Evolutionary conservation across 2,113 vertebrate species (phyloP).

Genomic region (Pitta sordida): DNA sequence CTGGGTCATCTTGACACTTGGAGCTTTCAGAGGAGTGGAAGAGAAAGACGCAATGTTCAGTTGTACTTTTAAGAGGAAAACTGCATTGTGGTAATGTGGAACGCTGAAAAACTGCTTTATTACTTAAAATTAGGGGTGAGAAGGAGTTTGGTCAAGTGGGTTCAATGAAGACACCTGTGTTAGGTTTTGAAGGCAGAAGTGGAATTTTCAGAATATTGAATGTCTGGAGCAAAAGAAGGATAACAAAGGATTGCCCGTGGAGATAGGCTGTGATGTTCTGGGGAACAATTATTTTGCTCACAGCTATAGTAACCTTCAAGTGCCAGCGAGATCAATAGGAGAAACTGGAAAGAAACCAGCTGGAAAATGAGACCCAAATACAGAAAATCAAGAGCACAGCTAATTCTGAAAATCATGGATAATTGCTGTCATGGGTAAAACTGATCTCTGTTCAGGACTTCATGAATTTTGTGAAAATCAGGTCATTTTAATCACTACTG

Average conservation of each 20-base stretch:
- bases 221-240: background rate
- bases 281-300: background rate
- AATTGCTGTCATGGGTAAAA: background rate
- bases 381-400: background rate
- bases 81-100: background rate
- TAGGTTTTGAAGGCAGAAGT: background rate
- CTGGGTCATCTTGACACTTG: background rate
- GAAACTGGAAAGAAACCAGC: background rate
- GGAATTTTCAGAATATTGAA: background rate
- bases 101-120: background rate
- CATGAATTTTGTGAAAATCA: background rate
- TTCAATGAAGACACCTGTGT: background rate
- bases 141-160: background rate
- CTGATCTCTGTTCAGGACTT: background rate
- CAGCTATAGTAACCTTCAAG: background rate
- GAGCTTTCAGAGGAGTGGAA: background rate
- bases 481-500: background rate
- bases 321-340: background rate
- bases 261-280: background rate
- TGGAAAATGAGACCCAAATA: background rate
- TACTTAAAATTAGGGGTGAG: background rate
- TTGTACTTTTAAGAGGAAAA: background rate
- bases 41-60: background rate
- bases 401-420: background rate
- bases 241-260: background rate